Percentiles rank a stretch among this genome's conserved stretches.
Evolutionary conservation across 1,140 invertebrate species (phyloP).

Genomic region (Penaeus japonicus): DNA sequence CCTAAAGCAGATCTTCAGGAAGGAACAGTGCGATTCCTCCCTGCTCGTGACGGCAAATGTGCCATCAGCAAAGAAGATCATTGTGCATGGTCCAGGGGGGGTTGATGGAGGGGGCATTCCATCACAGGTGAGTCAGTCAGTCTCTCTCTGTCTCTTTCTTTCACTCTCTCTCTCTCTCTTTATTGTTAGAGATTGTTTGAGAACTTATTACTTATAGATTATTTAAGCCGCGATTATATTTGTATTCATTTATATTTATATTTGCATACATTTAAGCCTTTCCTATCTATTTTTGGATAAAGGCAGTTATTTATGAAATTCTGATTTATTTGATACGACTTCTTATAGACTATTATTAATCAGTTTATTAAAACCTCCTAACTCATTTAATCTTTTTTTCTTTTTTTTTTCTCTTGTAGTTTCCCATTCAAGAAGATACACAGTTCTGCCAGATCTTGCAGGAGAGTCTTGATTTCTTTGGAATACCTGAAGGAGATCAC

Average conservation of each 20-base stretch:
- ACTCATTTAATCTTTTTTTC: too few relatives aligned
- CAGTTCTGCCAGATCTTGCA: conserved; percentile 95
- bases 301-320: not conserved
- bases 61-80: conserved; percentile 98
- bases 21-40: conserved; percentile 98
- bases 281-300: too few relatives aligned
- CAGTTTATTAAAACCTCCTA: not conserved
- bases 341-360: not conserved
- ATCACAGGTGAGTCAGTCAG: conserved; percentile 69
- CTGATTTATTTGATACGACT: not conserved
- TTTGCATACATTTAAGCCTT: too few relatives aligned
- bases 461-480: conserved; percentile 97
- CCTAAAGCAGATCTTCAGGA: conserved; percentile 96
- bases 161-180: not conserved
- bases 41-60: conserved; percentile 98
- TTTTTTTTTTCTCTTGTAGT: conserved; percentile 67
- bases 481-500: conserved; percentile 89
- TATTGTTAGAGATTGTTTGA: too few relatives aligned
- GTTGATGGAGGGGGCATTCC: conserved; percentile 93
- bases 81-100: conserved; percentile 93
- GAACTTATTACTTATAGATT: too few relatives aligned
- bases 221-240: not conserved
- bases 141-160: not conserved
- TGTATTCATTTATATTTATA: not conserved
- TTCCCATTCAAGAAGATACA: conserved; percentile 98